Conservation (phyloP, 2,888 invertebrate species). For the Drepana falcataria region DNA sequence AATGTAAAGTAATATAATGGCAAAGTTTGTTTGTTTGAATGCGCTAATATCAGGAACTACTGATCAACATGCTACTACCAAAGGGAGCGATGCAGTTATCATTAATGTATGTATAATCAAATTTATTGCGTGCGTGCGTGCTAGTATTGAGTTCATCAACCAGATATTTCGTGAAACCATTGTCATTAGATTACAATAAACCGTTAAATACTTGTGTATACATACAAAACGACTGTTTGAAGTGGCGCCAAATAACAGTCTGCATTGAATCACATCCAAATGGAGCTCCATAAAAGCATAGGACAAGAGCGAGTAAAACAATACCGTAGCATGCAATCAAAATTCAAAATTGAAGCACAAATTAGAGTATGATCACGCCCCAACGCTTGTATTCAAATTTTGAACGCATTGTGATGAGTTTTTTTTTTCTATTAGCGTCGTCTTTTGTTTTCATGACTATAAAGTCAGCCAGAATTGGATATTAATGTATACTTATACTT, state of each 20-base stretch:
- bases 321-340: conserved; percentile 53
- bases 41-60: no score
- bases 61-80: no score
- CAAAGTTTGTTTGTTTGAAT: no score
- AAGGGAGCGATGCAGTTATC: no score
- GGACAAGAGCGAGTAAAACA: conserved; percentile 60
- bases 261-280: conserved; percentile 2
- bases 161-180: not conserved
- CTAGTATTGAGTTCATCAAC: not conserved
- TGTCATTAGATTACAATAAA: not conserved
- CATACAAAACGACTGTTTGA: not conserved
- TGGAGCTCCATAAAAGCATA: conserved; percentile 20
- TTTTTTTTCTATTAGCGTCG: conserved; percentile 23
- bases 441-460: conserved; percentile 37
- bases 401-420: conserved; percentile 38
- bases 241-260: not conserved
- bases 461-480: conserved; percentile 22
- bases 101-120: no score
- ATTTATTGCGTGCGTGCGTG: no score
- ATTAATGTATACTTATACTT: conserved; percentile 11
- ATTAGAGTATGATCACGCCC: conserved; percentile 62
- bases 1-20: no score
- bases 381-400: conserved; percentile 67
- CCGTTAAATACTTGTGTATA: not conserved
- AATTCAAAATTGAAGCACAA: conserved; percentile 59